phyloP scores from a whole-genome alignment of 1,140 invertebrate species.

The Pissodes strobi region DNA sequence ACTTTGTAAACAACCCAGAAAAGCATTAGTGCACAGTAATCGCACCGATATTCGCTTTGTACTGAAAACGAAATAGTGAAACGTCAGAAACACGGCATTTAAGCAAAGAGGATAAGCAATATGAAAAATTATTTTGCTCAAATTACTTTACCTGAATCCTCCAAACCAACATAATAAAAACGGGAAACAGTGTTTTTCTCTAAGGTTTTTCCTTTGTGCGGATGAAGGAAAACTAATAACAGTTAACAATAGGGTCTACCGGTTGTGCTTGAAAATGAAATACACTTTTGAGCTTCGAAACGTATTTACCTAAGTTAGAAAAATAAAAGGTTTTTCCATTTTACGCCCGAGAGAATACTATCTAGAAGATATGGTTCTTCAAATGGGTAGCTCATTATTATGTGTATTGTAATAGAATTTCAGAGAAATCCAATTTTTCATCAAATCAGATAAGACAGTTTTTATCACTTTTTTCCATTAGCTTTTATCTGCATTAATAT shows the following conservation, averaged over 20 bases:
- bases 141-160: conserved; percentile 5
- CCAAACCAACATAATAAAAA: not conserved
- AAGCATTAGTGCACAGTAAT: no score
- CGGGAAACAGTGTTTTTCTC: conserved; percentile 7
- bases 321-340: conserved; percentile 24
- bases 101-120: not conserved
- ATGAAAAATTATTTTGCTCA: not conserved
- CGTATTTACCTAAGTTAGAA: conserved; percentile 18
- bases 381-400: not conserved
- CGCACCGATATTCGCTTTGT: no score
- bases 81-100: not conserved
- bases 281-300: conserved; percentile 13
- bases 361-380: not conserved
- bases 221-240: conserved; percentile 18
- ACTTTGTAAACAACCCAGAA: no score
- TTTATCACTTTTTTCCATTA: no score
- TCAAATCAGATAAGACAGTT: no score
- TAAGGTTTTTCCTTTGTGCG: conserved; percentile 4
- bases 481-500: no score
- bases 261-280: conserved; percentile 17
- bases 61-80: no score
- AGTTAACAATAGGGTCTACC: conserved; percentile 17
- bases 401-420: no score
- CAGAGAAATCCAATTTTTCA: no score
- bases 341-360: conserved; percentile 5